Conservation (phyloP, 2,113 vertebrate genomes). For the Ailuropoda melanoleuca region DNA sequence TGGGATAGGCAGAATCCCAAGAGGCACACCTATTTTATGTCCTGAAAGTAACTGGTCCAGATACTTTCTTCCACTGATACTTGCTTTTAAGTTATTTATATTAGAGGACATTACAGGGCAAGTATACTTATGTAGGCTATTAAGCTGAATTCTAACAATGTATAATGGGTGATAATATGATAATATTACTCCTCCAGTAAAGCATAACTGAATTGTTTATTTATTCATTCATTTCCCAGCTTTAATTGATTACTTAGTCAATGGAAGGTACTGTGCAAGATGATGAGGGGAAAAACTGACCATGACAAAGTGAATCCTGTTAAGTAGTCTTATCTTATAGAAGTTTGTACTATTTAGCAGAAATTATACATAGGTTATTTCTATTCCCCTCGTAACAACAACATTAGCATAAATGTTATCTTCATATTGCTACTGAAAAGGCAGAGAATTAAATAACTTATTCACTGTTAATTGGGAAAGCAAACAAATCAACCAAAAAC, state of each 20-base stretch:
- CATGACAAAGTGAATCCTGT: background rate
- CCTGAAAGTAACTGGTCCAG: background rate
- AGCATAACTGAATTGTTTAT: background rate
- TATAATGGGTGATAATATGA: background rate
- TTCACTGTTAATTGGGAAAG: background rate
- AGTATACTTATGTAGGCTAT: background rate
- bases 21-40: background rate
- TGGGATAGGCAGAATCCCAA: background rate
- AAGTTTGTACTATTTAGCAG: background rate
- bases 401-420: background rate
- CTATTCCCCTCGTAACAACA: background rate
- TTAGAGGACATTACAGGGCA: background rate
- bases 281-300: background rate
- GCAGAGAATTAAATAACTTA: background rate
- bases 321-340: background rate
- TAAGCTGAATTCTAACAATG: background rate
- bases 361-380: background rate
- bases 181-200: background rate
- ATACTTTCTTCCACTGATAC: background rate
- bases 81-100: background rate
- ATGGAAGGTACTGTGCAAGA: background rate
- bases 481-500: background rate
- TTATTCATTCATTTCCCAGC: background rate
- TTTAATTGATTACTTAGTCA: background rate
- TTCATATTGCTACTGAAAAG: background rate